A percentile compares a stretch with the other conserved stretches of the same genome.
These are phyloP conservation scores for Desoria tigrina DNA, from an alignment of 2,888 invertebrate genomes.

Conservation along the genomic window DNA sequence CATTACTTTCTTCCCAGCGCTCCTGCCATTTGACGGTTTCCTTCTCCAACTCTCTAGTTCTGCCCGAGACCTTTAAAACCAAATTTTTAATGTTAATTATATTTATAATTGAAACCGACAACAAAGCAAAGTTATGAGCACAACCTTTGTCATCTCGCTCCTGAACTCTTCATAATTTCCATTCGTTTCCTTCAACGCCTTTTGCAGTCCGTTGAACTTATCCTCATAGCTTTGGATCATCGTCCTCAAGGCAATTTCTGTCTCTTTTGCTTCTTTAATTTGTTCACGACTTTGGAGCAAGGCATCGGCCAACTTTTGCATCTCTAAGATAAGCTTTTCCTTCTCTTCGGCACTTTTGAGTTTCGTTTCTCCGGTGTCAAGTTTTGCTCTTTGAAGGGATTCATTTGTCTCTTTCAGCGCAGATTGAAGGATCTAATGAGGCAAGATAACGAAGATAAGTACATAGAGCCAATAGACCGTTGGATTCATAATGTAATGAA, in stretches of 20 bases:
- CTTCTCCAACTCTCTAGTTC: slow-evolving; percentile 51
- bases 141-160: slow-evolving; percentile 50
- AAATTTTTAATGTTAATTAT: background rate
- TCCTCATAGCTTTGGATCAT: slow-evolving; percentile 51
- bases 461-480: background rate
- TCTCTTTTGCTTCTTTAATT: slow-evolving; percentile 51
- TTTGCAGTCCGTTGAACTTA: slow-evolving; percentile 52
- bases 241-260: slow-evolving; percentile 43
- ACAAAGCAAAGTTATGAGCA: too few species aligned
- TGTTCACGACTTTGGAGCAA: slow-evolving; percentile 49
- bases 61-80: slow-evolving; percentile 42
- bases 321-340: slow-evolving; percentile 49
- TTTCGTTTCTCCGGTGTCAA: slow-evolving; percentile 47
- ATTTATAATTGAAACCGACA: background rate
- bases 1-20: slow-evolving; percentile 51
- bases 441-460: background rate
- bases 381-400: slow-evolving; percentile 37
- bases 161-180: slow-evolving; percentile 50
- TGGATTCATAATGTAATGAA: too few species aligned
- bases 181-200: slow-evolving; percentile 51
- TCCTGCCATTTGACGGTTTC: slow-evolving; percentile 51
- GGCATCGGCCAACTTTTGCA: slow-evolving; percentile 51
- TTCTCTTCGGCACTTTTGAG: slow-evolving; percentile 51
- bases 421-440: slow-evolving; percentile 39
- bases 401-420: slow-evolving; percentile 46